Conservation (phyloP, 2,797 vertebrate species). For the Champsocephalus gunnari region DNA sequence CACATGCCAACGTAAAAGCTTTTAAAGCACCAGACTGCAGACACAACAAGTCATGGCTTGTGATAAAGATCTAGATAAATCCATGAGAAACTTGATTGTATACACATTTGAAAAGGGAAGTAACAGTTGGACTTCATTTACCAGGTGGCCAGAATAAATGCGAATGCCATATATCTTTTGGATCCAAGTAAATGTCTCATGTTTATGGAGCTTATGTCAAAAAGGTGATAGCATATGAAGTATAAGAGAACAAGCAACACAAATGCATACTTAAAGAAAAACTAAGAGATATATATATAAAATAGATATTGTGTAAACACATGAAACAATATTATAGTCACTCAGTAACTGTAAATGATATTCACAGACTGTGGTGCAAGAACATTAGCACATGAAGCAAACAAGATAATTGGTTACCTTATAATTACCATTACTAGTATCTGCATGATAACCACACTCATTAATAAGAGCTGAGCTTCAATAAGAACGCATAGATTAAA, state of each 20-base stretch:
- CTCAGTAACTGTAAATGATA: background rate
- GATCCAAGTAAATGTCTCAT: background rate
- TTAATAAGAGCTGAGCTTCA: constrained; percentile 56
- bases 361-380: constrained; percentile 3
- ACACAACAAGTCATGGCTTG: background rate
- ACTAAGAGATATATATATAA: background rate
- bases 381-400: constrained; percentile 44
- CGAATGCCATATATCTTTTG: background rate
- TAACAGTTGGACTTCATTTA: background rate
- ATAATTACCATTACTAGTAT: constrained; percentile 19
- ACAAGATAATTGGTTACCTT: constrained; percentile 27
- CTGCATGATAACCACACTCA: constrained; percentile 42
- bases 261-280: constrained; percentile 8
- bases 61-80: no score
- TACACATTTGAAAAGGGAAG: no score
- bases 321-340: background rate
- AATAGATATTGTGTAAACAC: background rate
- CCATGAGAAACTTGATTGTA: no score
- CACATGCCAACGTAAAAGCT: background rate
- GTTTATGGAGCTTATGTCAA: background rate
- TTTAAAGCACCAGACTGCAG: background rate
- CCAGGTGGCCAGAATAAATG: background rate
- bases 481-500: constrained; percentile 58
- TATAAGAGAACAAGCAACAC: background rate
- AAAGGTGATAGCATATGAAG: background rate